Conservation (phyloP, 2,888 invertebrate species). For the Campoletis raptor region DNA sequence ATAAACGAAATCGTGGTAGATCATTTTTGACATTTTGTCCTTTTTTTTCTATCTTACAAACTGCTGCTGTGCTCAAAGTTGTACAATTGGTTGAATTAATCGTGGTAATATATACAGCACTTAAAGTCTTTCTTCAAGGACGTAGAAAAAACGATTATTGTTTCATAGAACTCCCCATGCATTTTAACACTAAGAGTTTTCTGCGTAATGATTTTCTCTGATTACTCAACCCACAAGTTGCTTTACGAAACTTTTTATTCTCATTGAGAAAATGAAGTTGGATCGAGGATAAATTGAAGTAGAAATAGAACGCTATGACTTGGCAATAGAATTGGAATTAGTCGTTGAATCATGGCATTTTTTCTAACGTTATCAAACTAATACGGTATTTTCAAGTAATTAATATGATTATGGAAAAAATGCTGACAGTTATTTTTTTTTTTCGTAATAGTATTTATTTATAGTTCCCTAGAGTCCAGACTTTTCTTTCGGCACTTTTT, state of each 20-base stretch:
- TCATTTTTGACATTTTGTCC: slow-evolving; percentile 12
- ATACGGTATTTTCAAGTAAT: neutral
- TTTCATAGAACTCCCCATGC: neutral
- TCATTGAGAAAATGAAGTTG: neutral
- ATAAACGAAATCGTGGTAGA: slow-evolving; percentile 44
- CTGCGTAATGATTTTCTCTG: too few relatives aligned
- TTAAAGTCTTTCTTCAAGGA: slow-evolving; percentile 36
- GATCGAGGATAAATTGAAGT: neutral
- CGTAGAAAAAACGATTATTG: neutral
- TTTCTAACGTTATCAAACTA: neutral
- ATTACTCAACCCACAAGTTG: neutral
- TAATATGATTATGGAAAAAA: neutral
- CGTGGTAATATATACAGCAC: neutral
- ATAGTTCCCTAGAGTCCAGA: neutral
- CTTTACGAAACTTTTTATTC: neutral
- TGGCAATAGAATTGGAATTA: too few relatives aligned
- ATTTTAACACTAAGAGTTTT: neutral
- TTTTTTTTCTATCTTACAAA: slow-evolving; percentile 51
- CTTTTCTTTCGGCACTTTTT: slow-evolving; percentile 45
- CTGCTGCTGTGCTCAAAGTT: slow-evolving; percentile 53
- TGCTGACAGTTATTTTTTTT: neutral
- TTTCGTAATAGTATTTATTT: neutral
- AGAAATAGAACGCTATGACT: neutral
- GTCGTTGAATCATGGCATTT: too few relatives aligned
- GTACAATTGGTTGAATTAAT: slow-evolving; percentile 44